phyloP scores from a whole-genome alignment of 2,797 vertebrate genomes.

The Phoeniculus purpureus region DNA sequence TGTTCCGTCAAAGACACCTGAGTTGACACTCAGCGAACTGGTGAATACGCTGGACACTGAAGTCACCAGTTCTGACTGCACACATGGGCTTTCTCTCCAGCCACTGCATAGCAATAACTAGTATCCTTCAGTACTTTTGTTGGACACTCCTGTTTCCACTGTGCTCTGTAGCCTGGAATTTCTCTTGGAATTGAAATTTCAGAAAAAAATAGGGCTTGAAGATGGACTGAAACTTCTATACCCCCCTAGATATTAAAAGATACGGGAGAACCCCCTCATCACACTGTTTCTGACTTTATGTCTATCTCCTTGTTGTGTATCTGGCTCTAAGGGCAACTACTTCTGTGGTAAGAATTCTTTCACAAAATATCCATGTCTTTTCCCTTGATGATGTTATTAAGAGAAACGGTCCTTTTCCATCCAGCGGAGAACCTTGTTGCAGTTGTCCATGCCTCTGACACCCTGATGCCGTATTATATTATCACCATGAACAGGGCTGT shows the following conservation, averaged over 20 bases:
- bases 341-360: background rate
- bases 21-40: background rate
- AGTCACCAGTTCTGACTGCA: background rate
- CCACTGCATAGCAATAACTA: background rate
- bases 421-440: background rate
- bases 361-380: background rate
- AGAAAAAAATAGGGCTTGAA: background rate
- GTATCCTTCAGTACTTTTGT: background rate
- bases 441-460: conserved; percentile 30
- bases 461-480: background rate
- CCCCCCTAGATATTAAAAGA: background rate
- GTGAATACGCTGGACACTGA: background rate
- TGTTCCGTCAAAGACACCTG: background rate
- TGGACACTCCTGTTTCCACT: background rate
- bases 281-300: background rate
- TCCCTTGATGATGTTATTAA: background rate
- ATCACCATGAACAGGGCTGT: background rate
- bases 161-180: background rate
- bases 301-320: background rate
- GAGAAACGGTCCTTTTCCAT: background rate
- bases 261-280: background rate
- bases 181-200: background rate
- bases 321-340: background rate
- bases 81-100: background rate
- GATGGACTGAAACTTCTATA: background rate